Base-by-base conservation (phyloP, 2,888 invertebrate species). In the Drosophila anomalata region DNA sequence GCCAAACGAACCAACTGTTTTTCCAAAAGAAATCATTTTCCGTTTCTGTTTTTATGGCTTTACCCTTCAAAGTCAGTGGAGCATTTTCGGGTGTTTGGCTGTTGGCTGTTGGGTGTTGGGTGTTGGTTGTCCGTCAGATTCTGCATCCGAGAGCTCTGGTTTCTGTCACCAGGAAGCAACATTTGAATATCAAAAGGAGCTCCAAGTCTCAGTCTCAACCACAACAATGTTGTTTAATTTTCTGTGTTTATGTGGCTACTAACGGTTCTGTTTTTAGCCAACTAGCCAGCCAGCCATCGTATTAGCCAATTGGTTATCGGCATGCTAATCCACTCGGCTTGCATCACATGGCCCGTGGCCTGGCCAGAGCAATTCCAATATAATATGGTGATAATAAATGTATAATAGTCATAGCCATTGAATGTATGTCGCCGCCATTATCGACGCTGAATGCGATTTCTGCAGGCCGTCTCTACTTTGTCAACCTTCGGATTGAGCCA, bases 61-160 rank as follows among this genome's bases (percentile, higher is more conserved):
- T 76, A 76, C 74, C 68, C 65, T 66, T 53, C 55, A 77, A 77
- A 76, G 51, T 69, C 77, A 74, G 69, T 77, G 63, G 53, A 76
- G 76, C 76, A 76, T 61, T 58, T 39, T 29, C 47, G 20, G n/a
- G 12, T 2, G 12, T 12, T 33, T 33, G 31, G 11, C 12, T 11
- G 11, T 17, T 17, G 31, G 31, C 3, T 36, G 12, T 36, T 36
- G 36, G 17, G 1, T 17, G 17, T 17, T 17, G 31, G 31, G 12
- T 36, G 12, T 36, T 36, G 36, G 17, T 17, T 17, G 17, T 17
- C 17, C 17, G 17, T 1, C 17, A 17, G 17, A 17, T 1, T 24
- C 22, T 24, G 22, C 22, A 24, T 24, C 22, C 22, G 22, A 22
- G 7, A 29, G 44, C 12, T 54, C 29, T 20, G 11, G 29, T 54